Evolutionary conservation across 1,140 invertebrate species (phyloP), one percentile per base, ranked within the genome.

Genomic region (Papilio xuthus): DNA sequence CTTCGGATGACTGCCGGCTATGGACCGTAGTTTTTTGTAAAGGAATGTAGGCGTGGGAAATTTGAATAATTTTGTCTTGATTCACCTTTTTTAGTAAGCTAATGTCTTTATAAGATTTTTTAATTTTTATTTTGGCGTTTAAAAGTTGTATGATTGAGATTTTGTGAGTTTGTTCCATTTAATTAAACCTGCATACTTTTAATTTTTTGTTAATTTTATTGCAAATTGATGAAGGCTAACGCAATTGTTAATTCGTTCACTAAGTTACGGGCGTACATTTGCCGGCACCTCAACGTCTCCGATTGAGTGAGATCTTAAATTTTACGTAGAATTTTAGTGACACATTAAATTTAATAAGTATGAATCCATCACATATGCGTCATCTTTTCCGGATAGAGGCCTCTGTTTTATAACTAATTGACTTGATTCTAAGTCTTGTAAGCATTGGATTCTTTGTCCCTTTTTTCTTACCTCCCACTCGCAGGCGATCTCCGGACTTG

Each of bases 11-110:
- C 89, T 93, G 86, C 87, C 85, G 88, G 89, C 89, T 70, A 89
- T 81, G 82, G 79, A 79, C 81, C 82, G 80, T 41, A 73, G 79
- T 37, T 72, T 86, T 86, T 86, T 81, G 78, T 70, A 88, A 87
- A 85, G 56, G 76, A 77, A 60, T 73, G 80, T 85, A 86, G 82
- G 85, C 89, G 90, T 93, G 90, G 87, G 90, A 93, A 90, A 81
- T 85, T 78, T 56, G 53, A 84, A 84, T 83, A 75, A 82, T 81
- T 83, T 80, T 79, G 81, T 86, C 86, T 83, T 78, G 82, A 84
- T 80, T 47, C 63, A 53, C 71, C 75, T 80, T 78, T 82, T 82
- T 89, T 88, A 88, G 83, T 79, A 81, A 80, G 79, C 79, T 83
- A 88, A 90, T 88, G 83, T 85, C 86, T 87, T 82, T 84, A 87